Conservation (phyloP, 2,888 invertebrate genomes). For the Drosophila sordidula region DNA sequence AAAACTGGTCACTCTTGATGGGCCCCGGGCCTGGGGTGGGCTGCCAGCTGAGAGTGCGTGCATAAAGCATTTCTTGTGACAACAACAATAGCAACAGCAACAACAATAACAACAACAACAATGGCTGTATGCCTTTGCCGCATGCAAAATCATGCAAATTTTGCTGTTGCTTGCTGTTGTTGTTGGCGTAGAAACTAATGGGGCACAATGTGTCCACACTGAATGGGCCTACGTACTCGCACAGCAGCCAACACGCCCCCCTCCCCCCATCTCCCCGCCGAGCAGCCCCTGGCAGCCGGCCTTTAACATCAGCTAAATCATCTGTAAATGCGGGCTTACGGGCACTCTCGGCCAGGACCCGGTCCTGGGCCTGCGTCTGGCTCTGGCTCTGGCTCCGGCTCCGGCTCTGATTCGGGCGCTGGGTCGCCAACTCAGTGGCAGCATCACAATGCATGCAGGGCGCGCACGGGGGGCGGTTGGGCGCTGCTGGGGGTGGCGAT, state of each 20-base stretch:
- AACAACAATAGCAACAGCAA: constrained; percentile 16
- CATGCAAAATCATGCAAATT: constrained; percentile 78
- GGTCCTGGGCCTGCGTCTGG: constrained; percentile 33
- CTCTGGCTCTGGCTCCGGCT: constrained; percentile 27
- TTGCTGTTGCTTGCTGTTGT: constrained; percentile 27
- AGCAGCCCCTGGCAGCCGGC: constrained; percentile 46
- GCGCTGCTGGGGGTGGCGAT: not conserved
- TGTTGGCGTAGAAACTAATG: constrained; percentile 74
- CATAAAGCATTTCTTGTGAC: constrained; percentile 78
- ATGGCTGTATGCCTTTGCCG: constrained; percentile 26
- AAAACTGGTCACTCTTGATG: constrained; percentile 76
- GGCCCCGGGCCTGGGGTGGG: constrained; percentile 16
- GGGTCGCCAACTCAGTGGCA: constrained; percentile 11
- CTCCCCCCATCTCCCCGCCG: not conserved
- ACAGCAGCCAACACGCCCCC: not conserved
- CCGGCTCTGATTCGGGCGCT: constrained; percentile 11
- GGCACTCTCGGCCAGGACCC: constrained; percentile 38
- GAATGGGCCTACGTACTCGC: constrained; percentile 23
- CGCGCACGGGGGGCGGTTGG: constrained; percentile 29
- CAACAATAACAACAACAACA: constrained; percentile 3
- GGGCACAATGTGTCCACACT: constrained; percentile 79
- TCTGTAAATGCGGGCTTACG: constrained; percentile 81
- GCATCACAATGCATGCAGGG: constrained; percentile 52
- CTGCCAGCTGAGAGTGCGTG: constrained; percentile 65
- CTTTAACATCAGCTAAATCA: constrained; percentile 83